phyloP scores from a whole-genome alignment of 2,888 invertebrate genomes.

The Herminia tarsipennalis region DNA sequence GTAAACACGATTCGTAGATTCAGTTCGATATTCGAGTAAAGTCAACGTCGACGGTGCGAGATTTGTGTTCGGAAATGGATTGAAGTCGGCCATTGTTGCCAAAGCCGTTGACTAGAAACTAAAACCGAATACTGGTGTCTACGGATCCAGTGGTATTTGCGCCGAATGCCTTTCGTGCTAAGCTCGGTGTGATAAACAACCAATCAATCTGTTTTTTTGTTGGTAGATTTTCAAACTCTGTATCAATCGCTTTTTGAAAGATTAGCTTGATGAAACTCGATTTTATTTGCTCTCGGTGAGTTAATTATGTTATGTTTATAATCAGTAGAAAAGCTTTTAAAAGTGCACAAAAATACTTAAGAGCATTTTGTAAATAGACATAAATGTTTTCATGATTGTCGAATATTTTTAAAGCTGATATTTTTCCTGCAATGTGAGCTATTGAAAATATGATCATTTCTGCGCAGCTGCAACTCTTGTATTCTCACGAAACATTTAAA shows the following conservation, averaged over 20 bases:
- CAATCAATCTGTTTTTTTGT: slow-evolving; percentile 32
- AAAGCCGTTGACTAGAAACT: slow-evolving; percentile 62
- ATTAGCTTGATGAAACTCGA: background rate
- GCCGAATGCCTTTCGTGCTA: slow-evolving; percentile 42
- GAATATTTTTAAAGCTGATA: too few species aligned
- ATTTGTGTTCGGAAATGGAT: slow-evolving; percentile 76
- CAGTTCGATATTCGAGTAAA: slow-evolving; percentile 62
- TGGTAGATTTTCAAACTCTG: slow-evolving; percentile 14
- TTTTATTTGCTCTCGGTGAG: too few species aligned
- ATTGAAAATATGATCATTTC: too few species aligned
- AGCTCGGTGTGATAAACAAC: slow-evolving; percentile 45
- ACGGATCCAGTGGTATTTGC: slow-evolving; percentile 51
- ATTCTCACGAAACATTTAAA: too few species aligned
- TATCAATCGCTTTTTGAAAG: background rate
- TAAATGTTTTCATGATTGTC: too few species aligned
- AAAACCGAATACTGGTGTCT: slow-evolving; percentile 57
- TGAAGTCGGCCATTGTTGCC: slow-evolving; percentile 69
- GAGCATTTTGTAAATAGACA: too few species aligned
- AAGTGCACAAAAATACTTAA: too few species aligned
- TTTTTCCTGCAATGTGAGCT: too few species aligned
- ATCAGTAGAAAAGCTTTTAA: too few species aligned
- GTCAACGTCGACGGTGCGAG: slow-evolving; percentile 62
- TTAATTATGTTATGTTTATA: too few species aligned
- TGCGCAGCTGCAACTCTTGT: too few species aligned
- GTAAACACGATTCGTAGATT: slow-evolving; percentile 68